Evolutionary conservation across 2,888 invertebrate genomes (phyloP), one percentile per base, ranked within the genome.

Genomic region (Ichneumoninae sp.): DNA sequence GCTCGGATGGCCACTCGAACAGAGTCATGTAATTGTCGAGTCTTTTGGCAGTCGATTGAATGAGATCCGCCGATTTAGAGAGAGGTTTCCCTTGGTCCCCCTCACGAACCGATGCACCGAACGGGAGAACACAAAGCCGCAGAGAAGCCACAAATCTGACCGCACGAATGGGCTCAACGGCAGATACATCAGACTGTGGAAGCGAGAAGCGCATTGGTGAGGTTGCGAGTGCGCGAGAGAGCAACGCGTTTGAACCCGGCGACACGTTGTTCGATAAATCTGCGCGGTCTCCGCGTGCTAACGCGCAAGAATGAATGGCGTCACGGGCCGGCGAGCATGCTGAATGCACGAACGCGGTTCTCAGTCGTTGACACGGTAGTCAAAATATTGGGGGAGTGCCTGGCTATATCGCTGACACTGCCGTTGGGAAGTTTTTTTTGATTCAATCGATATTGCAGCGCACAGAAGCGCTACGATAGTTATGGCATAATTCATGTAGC

Each of bases 321-420:
- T 93, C 88, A 91, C 93, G 93, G 92, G 88, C 92, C 91, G 90
- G 84, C 90, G 92, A 91, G 88, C 93, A 92, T 86, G 80, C 86
- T 93, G 90, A 93, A 93, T 92, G 89, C 89, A 86, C 86, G 83
- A 86, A 86, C 84, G 89, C 89, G 78, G 66, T 75, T 76, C 72
- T 69, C 50, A 54, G 76, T 85, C 91, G 92, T 92, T 92, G 92
- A 93, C 92, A 92, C 91, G 90, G 90, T 91, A 92, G 93, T 93
- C 93, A 93, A 92, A 93, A 93, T 93, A 93, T 93, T 93, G 93
- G 91, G 92, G 93, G 93, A 93, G 93, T 93, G 90, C 86, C 86
- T 82, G 86, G 80, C 79, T 66, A 52, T 83, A 68, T 75, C 75
- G 72, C 68, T 78, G 60, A 65, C 68, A 65, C 40, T 50, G 80